A percentile compares a stretch with the other conserved stretches of the same genome.
Evolutionary conservation across 2,113 vertebrate genomes (phyloP).

Genomic region (Madoqua kirkii): DNA sequence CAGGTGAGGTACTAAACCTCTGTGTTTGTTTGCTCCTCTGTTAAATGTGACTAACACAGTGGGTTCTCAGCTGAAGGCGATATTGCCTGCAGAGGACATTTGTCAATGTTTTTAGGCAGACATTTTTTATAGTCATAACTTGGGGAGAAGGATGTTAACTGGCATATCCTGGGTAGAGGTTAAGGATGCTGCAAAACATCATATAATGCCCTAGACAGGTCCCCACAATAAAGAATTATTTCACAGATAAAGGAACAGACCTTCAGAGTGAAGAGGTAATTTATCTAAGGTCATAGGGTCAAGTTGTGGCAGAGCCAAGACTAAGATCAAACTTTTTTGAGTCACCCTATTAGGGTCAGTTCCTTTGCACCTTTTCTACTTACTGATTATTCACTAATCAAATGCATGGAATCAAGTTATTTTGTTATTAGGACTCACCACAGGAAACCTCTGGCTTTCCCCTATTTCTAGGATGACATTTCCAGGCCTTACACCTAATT

Average conservation of each 20-base stretch:
- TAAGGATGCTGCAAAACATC: neutral
- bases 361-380: neutral
- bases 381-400: neutral
- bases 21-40: neutral
- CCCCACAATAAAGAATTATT: neutral
- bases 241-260: neutral
- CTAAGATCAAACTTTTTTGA: neutral
- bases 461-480: neutral
- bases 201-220: neutral
- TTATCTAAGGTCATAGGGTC: neutral
- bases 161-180: neutral
- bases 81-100: neutral
- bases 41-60: neutral
- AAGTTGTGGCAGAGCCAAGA: neutral
- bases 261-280: neutral
- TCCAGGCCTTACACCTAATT: neutral
- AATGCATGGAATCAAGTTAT: neutral
- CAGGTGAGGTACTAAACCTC: neutral
- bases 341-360: neutral
- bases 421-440: neutral
- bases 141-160: neutral
- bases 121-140: neutral
- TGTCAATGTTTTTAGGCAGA: neutral
- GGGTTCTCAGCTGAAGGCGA: neutral
- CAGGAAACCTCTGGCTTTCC: neutral